Evolutionary conservation across 2,888 invertebrate species (phyloP).

Genomic region (Drosophila quinaria): DNA sequence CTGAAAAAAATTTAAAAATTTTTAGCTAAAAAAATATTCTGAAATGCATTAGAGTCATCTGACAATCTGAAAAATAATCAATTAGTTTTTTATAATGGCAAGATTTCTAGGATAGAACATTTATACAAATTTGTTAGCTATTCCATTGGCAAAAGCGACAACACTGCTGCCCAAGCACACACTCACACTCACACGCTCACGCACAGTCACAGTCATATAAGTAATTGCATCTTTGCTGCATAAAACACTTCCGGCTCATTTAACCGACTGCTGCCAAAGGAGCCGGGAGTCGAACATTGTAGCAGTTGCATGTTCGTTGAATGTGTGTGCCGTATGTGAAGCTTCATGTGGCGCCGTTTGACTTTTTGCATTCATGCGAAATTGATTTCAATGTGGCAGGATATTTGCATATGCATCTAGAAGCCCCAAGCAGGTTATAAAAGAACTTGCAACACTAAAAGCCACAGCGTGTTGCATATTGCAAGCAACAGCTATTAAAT

Average conservation of each 20-base stretch:
- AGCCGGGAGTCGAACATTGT: conserved; percentile 2
- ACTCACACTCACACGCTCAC: conserved; percentile 2
- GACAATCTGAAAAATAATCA: too few relatives aligned
- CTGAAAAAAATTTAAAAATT: too few relatives aligned
- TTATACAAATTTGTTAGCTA: too few relatives aligned
- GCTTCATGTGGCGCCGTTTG: conserved; percentile 49
- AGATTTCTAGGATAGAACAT: too few relatives aligned
- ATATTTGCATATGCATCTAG: conserved; percentile 38
- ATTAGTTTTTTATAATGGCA: too few relatives aligned
- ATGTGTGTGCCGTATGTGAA: conserved; percentile 18
- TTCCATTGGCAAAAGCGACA: too few relatives aligned
- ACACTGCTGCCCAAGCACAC: not conserved
- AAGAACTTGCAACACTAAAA: conserved; percentile 24
- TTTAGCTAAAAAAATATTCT: too few relatives aligned
- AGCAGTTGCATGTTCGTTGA: conserved; percentile 10
- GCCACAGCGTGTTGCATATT: conserved; percentile 25
- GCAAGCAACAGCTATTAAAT: conserved; percentile 19
- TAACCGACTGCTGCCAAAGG: conserved; percentile 46
- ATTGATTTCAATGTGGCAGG: conserved; percentile 48
- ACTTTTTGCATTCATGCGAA: conserved; percentile 40
- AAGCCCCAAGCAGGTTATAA: conserved; percentile 29
- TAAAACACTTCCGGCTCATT: conserved; percentile 78
- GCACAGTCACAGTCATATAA: conserved; percentile 1
- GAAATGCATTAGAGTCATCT: too few relatives aligned
- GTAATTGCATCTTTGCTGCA: conserved; percentile 61